phyloP scores from a whole-genome alignment of 1,140 invertebrate species.

The Calycopis cecrops region DNA sequence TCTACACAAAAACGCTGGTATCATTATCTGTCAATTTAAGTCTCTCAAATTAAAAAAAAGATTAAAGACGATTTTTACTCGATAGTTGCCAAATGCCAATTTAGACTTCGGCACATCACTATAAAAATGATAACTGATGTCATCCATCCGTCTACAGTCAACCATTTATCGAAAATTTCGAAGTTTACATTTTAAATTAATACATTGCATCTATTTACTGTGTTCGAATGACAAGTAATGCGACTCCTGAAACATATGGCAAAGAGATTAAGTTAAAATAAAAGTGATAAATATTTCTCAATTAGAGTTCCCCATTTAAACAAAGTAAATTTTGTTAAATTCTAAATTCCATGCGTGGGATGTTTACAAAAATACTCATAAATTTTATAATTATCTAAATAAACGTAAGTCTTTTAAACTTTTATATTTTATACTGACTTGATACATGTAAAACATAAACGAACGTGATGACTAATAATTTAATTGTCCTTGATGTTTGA shows the following conservation, averaged over 20 bases:
- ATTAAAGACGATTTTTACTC: background rate
- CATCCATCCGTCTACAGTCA: constrained; percentile 37
- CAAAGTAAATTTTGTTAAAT: constrained; percentile 33
- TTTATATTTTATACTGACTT: background rate
- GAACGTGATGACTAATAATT: constrained; percentile 24
- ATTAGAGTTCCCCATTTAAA: constrained; percentile 21
- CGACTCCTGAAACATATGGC: background rate
- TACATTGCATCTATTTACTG: background rate
- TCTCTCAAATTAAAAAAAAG: too few relatives aligned
- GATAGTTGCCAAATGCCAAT: constrained; percentile 9
- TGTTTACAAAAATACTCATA: constrained; percentile 44
- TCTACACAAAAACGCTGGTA: too few relatives aligned
- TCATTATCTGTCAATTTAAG: too few relatives aligned
- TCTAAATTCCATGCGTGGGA: constrained; percentile 60
- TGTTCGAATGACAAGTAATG: too few relatives aligned
- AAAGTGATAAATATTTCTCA: constrained; percentile 11
- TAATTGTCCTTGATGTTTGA: constrained; percentile 36
- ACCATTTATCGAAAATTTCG: constrained; percentile 31
- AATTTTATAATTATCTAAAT: constrained; percentile 11
- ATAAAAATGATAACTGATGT: constrained; percentile 29
- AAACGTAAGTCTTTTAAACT: background rate
- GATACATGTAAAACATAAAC: constrained; percentile 5
- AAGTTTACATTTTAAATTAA: constrained; percentile 21
- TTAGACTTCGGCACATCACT: constrained; percentile 21
- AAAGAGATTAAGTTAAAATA: background rate